Base-by-base conservation (phyloP, 2,797 vertebrate genomes). In the Thunnus albacares region DNA sequence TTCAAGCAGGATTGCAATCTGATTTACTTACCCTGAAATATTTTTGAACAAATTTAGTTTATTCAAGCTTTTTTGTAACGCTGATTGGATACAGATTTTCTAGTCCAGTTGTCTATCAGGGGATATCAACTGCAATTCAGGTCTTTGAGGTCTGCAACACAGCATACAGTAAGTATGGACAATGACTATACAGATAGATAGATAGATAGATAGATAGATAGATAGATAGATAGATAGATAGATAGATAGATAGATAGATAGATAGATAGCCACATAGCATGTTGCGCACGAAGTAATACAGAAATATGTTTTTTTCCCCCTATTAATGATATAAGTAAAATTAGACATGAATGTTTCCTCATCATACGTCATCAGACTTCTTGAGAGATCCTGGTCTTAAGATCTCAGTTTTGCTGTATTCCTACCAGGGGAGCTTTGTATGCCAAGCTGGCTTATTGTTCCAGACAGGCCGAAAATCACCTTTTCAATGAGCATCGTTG, bases 381-480 rank as follows among this genome's bases (percentile, higher is more conserved):
- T 6, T 33, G 30, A 33, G 61, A 80, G 81, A 69, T 81, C 71
- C 75, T 56, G 45, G 38, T 83, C 68, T 64, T 33, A 64, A 78
- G 22, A 28, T 74, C 56, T 85, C 63, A 68, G n/a, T 89, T 77
- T 71, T 67, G 26, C 12, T 77, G 43, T n/a, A 58, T 87, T 88
- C 76, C 75, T 72, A 63, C 45, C 74, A 70, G 61, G 53, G 79
- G 11, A 74, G 76, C 64, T 83, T 70, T 55, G 71, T 73, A 60
- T 81, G 66, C 68, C 81, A 79, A 63, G 65, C 53, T 83, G 67
- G 53, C 56, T 64, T 72, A 84, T 82, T 90, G 70, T 85, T 84
- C 62, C 68, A 90, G 84, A 88, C 87, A 88, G 77, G 81, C 87
- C 90, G 81, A 92, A 94, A 92, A 93, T 90, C 89, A 87, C 68